Evolutionary conservation across 2,113 vertebrate genomes (phyloP).

Genomic region (Leptodactylus fuscus): DNA sequence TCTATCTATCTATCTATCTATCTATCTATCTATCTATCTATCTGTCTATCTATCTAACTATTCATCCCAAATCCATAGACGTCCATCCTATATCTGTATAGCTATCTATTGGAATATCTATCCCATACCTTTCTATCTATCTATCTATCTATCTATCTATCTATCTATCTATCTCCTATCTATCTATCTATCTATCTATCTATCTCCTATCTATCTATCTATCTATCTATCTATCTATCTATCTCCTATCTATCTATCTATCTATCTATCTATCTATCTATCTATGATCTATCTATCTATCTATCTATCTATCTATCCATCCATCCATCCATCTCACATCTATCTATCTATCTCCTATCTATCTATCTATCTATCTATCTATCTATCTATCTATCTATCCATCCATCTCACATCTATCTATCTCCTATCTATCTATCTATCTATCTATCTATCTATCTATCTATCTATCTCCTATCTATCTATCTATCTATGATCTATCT

Average conservation of each 20-base stretch:
- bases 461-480: neutral
- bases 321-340: neutral
- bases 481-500: neutral
- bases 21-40: neutral
- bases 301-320: too few relatives aligned
- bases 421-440: neutral
- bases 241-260: too few relatives aligned
- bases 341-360: neutral
- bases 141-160: neutral
- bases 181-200: too few relatives aligned
- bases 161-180: neutral
- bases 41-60: too few relatives aligned
- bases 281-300: neutral
- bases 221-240: too few relatives aligned
- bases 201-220: too few relatives aligned
- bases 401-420: neutral
- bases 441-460: neutral
- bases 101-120: too few relatives aligned
- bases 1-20: neutral
- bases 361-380: neutral
- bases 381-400: neutral
- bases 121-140: too few relatives aligned
- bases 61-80: too few relatives aligned
- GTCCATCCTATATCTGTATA: too few relatives aligned
- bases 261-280: too few relatives aligned